phyloP scores from a whole-genome alignment of 2,113 vertebrate species.

The Daphoenositta chrysoptera region DNA sequence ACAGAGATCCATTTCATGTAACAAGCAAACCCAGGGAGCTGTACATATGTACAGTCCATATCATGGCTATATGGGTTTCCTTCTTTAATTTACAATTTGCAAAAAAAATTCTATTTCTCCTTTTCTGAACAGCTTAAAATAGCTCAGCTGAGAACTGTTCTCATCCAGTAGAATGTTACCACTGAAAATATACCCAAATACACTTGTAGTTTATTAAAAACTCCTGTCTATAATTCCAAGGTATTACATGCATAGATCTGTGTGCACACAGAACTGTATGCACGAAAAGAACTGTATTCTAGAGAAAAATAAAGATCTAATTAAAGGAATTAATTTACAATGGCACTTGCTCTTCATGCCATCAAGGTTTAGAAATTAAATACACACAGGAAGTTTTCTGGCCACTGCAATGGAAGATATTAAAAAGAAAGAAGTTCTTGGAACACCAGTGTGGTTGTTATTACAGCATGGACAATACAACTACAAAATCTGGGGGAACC shows the following conservation, averaged over 20 bases:
- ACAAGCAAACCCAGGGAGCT: not conserved
- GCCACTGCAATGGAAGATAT: not conserved
- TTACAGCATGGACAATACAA: not conserved
- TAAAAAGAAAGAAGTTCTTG: not conserved
- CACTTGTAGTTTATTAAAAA: not conserved
- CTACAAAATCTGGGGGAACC: not conserved
- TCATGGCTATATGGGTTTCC: not conserved
- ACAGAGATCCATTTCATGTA: not conserved
- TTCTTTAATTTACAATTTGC: not conserved
- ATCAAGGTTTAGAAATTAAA: not conserved
- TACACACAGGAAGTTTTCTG: not conserved
- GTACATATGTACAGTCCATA: not conserved
- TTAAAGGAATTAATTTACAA: not conserved
- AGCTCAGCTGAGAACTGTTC: not conserved
- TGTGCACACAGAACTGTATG: not conserved
- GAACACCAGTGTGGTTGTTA: not conserved
- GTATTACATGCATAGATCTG: not conserved
- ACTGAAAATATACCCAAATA: not conserved
- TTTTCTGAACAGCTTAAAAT: not conserved
- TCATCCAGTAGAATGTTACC: not conserved
- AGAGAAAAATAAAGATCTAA: not conserved
- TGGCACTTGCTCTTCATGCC: not conserved
- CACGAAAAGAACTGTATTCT: not conserved
- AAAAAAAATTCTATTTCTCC: not conserved
- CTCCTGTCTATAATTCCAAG: not conserved